These are phyloP conservation scores for Clitarchus hookeri DNA, from an alignment of 2,888 invertebrate species.

Conservation along the genomic window DNA sequence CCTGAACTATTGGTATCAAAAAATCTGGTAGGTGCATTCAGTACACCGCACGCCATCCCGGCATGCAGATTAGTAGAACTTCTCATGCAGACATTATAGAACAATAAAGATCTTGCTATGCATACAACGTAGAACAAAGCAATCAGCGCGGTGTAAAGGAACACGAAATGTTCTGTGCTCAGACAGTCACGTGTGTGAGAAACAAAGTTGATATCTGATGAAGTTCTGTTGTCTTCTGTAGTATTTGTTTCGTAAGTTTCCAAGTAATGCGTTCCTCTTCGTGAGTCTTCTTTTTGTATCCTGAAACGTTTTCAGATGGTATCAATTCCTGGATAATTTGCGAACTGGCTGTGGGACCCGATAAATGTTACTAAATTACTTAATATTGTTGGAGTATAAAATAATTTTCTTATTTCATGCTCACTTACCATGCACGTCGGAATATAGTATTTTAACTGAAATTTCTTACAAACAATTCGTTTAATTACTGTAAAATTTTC, in stretches of 20 bases:
- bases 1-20: slow-evolving; percentile 80
- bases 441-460: too few relatives aligned
- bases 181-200: slow-evolving; percentile 10
- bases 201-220: not conserved
- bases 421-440: too few relatives aligned
- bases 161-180: slow-evolving; percentile 29
- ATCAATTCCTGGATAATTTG: too few relatives aligned
- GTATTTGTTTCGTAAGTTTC: not conserved
- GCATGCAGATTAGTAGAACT: slow-evolving; percentile 61
- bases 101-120: slow-evolving; percentile 56
- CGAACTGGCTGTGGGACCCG: too few relatives aligned
- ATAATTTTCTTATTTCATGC: too few relatives aligned
- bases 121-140: slow-evolving; percentile 54
- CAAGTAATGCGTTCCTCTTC: not conserved
- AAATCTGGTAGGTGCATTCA: slow-evolving; percentile 66
- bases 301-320: not conserved
- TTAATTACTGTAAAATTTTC: too few relatives aligned
- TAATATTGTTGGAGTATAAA: too few relatives aligned
- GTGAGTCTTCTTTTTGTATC: not conserved
- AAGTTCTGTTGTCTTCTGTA: not conserved
- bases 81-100: slow-evolving; percentile 56
- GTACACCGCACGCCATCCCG: slow-evolving; percentile 59
- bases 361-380: too few relatives aligned
- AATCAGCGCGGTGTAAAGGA: slow-evolving; percentile 33
- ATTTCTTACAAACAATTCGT: too few relatives aligned